A percentile compares a stretch with the other conserved stretches of the same genome.
These are phyloP conservation scores for Drosophila glabriapex DNA, from an alignment of 2,888 invertebrate genomes.

Conservation along the genomic window DNA sequence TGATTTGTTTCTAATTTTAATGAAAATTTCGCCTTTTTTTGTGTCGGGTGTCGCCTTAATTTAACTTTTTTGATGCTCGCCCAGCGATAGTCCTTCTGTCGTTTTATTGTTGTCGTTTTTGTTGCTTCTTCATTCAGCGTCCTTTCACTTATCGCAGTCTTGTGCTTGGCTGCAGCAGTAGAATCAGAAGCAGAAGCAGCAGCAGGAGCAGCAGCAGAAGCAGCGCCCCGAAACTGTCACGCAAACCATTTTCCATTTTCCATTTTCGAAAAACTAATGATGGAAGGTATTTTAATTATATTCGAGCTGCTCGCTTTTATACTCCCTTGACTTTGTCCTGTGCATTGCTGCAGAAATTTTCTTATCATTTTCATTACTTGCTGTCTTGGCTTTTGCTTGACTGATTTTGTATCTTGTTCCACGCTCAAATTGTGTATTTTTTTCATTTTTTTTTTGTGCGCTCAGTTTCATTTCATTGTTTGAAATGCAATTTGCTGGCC, in stretches of 20 bases:
- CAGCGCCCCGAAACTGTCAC: conserved; percentile 69
- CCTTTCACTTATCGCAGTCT: conserved; percentile 78
- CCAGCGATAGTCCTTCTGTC: conserved; percentile 63
- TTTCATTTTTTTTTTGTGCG: conserved; percentile 6
- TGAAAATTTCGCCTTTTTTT: conserved; percentile 71
- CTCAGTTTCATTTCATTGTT: conserved; percentile 40
- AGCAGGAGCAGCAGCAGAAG: conserved; percentile 50
- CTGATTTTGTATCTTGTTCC: conserved; percentile 68
- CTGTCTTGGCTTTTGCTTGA: conserved; percentile 81
- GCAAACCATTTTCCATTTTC: conserved; percentile 56
- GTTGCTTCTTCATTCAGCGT: conserved; percentile 31
- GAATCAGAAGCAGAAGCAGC: conserved; percentile 57
- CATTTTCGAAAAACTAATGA: conserved; percentile 73
- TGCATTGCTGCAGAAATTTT: conserved; percentile 82
- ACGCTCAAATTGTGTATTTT: conserved; percentile 42
- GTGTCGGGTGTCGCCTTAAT: conserved; percentile 63
- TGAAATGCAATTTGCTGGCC: conserved; percentile 76
- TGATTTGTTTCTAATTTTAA: conserved; percentile 80
- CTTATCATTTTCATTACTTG: conserved; percentile 78
- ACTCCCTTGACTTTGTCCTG: conserved; percentile 41
- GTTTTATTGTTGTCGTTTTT: conserved; percentile 24
- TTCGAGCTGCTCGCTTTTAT: conserved; percentile 48
- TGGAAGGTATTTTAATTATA: conserved; percentile 84
- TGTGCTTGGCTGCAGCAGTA: conserved; percentile 76
- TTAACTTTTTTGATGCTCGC: conserved; percentile 78